Evolutionary conservation across 2,113 vertebrate genomes (phyloP), one percentile per base, ranked within the genome.

Genomic region (Hymenochirus boettgeri): DNA sequence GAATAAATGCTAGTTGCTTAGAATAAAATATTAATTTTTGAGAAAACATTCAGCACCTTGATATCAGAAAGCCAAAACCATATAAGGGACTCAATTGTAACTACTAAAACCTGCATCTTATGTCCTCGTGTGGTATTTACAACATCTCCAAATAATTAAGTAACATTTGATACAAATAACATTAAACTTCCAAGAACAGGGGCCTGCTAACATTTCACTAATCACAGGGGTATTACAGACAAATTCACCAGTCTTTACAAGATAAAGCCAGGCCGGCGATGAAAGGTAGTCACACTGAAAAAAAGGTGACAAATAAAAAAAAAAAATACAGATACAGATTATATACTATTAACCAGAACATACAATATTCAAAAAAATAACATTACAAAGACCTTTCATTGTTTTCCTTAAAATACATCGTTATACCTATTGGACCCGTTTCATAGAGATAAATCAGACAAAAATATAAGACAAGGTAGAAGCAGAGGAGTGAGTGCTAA

Each of bases 401-500:
- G n/a, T n/a, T n/a, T n/a, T n/a, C n/a, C n/a, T n/a, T n/a, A n/a
- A n/a, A n/a, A n/a, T n/a, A n/a, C n/a, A n/a, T n/a, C n/a, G n/a
- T n/a, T n/a, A n/a, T n/a, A n/a, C n/a, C n/a, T n/a, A n/a, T n/a
- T n/a, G n/a, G n/a, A n/a, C n/a, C n/a, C n/a, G n/a, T n/a, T n/a
- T n/a, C n/a, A n/a, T n/a, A 17, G 21, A 19, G 48, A 12, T n/a
- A n/a, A n/a, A 17, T 24, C 57, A 60, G n/a, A 42, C 24, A 29
- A 57, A n/a, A 19, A 27, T 15, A 55, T 8, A 46, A 46, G 18
- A 89, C 89, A 22, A 93, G 94, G 42, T n/a, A n/a, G n/a, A n/a
- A 92, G 85, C 0, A 93, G 95, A 0, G 94, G 95, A 0, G 90
- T n/a, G n/a, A n/a, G n/a, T n/a, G n/a, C n/a, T n/a, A n/a, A n/a